Evolutionary conservation across 1,140 invertebrate species (phyloP).

Genomic region (Drosophila funebris): DNA sequence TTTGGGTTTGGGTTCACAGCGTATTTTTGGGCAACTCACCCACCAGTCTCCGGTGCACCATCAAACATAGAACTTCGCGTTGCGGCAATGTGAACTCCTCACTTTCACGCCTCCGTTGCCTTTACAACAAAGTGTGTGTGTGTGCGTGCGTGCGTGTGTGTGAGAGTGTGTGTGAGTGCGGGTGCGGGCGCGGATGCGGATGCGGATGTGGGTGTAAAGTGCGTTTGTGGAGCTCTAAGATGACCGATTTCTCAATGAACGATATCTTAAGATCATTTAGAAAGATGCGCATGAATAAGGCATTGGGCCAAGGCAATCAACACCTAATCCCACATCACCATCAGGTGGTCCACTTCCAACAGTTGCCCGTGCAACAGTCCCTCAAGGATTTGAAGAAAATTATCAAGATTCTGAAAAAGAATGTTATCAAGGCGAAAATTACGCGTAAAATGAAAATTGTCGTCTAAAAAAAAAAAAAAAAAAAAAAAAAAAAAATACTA

Average conservation of each 20-base stretch:
- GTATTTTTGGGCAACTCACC: conserved; percentile 73
- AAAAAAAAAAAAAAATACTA: background rate
- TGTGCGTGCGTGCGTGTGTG: conserved; percentile 11
- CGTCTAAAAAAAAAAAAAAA: conserved; percentile 36
- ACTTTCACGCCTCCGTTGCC: background rate
- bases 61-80: conserved; percentile 66
- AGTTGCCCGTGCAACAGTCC: conserved; percentile 41
- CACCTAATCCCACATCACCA: conserved; percentile 16
- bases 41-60: conserved; percentile 75
- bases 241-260: conserved; percentile 76
- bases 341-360: conserved; percentile 26
- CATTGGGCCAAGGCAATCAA: conserved; percentile 49
- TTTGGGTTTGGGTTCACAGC: conserved; percentile 52
- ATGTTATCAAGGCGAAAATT: conserved; percentile 68
- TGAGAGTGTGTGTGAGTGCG: conserved; percentile 8
- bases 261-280: conserved; percentile 76
- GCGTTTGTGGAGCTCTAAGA: conserved; percentile 43
- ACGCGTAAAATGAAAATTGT: conserved; percentile 70
- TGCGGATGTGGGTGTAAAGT: conserved; percentile 23
- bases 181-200: too few relatives aligned
- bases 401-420: conserved; percentile 73
- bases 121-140: background rate
- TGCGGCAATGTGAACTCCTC: conserved; percentile 57
- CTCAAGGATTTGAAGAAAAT: conserved; percentile 71
- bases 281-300: conserved; percentile 79